phyloP scores from a whole-genome alignment of 2,888 invertebrate species.

The Amiota mariae region DNA sequence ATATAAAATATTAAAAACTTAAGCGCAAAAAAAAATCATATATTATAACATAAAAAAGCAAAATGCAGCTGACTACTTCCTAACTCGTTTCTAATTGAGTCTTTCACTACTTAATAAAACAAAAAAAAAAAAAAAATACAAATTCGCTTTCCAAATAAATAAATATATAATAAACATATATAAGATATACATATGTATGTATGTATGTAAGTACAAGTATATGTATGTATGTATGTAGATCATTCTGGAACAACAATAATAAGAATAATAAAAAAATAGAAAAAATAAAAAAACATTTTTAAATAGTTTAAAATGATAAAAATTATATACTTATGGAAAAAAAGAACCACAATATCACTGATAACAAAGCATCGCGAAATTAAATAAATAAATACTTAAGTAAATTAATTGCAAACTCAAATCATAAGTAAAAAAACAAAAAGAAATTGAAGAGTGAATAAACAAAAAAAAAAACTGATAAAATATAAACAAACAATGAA shows the following conservation, averaged over 20 bases:
- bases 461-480: too few species aligned
- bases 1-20: slow-evolving; percentile 10
- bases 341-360: too few species aligned
- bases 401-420: too few species aligned
- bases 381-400: too few species aligned
- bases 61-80: slow-evolving; percentile 39
- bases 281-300: background rate
- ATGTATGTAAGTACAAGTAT: slow-evolving; percentile 32
- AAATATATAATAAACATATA: slow-evolving; percentile 23
- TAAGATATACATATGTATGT: background rate
- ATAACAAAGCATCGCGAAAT: too few species aligned
- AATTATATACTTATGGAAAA: too few species aligned
- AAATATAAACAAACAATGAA: too few species aligned
- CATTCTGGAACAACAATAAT: slow-evolving; percentile 40
- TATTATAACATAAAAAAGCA: slow-evolving; percentile 10
- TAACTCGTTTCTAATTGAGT: slow-evolving; percentile 37
- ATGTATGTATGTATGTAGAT: slow-evolving; percentile 39
- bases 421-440: too few species aligned
- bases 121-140: slow-evolving; percentile 32
- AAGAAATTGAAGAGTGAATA: too few species aligned
- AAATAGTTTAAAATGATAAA: background rate
- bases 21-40: slow-evolving; percentile 7
- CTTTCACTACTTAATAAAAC: slow-evolving; percentile 28
- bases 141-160: slow-evolving; percentile 21
- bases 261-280: slow-evolving; percentile 16